phyloP scores from a whole-genome alignment of 1,140 invertebrate species.

The Bombus huntii region DNA sequence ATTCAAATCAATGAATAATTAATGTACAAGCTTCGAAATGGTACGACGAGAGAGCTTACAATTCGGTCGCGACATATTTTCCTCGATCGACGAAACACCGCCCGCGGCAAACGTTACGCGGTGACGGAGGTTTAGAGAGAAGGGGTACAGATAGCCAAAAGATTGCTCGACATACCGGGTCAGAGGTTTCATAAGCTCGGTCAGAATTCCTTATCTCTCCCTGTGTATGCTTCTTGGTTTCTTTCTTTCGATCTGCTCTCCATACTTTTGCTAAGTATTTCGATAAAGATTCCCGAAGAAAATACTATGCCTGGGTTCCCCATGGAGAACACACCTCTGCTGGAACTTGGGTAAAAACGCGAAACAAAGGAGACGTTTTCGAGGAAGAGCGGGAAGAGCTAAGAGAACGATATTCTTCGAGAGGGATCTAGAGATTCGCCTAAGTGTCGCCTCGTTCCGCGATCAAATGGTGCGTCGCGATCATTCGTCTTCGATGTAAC shows the following conservation, averaged over 20 bases:
- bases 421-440: not conserved
- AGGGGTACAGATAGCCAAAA: slow-evolving; percentile 1
- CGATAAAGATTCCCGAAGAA: not conserved
- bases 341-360: not conserved
- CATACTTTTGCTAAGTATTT: slow-evolving; percentile 57
- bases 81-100: not conserved
- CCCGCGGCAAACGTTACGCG: not conserved
- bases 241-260: slow-evolving; percentile 65
- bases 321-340: not conserved
- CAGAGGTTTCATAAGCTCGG: slow-evolving; percentile 75
- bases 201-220: slow-evolving; percentile 74
- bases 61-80: not conserved
- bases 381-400: not conserved
- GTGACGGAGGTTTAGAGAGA: not conserved
- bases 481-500: not conserved
- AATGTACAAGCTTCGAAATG: too few relatives aligned
- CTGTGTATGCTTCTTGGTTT: slow-evolving; percentile 66
- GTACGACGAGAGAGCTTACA: not conserved
- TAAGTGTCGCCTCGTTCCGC: not conserved
- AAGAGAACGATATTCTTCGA: not conserved
- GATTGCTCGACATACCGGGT: slow-evolving; percentile 71
- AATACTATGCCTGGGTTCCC: not conserved
- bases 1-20: not conserved
- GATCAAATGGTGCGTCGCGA: not conserved
- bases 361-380: not conserved